Conservation (phyloP, 1,140 invertebrate species). For the Aphelinus certus region DNA sequence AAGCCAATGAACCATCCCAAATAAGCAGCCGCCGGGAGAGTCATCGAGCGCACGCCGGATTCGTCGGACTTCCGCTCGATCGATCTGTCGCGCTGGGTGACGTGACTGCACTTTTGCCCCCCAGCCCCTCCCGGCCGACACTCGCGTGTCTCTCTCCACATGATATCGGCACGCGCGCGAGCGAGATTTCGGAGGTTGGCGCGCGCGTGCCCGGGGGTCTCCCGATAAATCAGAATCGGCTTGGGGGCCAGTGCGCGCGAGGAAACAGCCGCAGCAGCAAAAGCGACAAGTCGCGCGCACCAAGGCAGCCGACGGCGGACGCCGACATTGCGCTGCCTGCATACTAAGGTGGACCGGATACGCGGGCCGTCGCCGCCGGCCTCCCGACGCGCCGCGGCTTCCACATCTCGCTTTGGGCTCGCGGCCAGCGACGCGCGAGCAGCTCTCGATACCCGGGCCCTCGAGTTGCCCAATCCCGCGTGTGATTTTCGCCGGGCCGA, state of each 20-base stretch:
- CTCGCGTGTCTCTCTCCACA: too few relatives aligned
- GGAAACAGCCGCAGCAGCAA: conserved; percentile 4
- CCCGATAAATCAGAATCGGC: conserved; percentile 3
- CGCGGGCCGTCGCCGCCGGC: neutral
- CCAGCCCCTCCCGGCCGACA: too few relatives aligned
- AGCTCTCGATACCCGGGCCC: too few relatives aligned
- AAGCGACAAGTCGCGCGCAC: neutral
- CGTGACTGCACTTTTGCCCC: neutral
- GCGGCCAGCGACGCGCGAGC: neutral
- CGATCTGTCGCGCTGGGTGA: conserved; percentile 42
- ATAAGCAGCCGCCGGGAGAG: neutral
- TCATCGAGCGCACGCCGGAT: neutral
- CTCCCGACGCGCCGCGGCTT: neutral
- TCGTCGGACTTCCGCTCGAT: conserved; percentile 3
- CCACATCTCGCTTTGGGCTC: conserved; percentile 20
- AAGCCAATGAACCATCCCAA: too few relatives aligned
- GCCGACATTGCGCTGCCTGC: conserved; percentile 39
- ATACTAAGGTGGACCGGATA: conserved; percentile 39
- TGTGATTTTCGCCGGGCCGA: too few relatives aligned
- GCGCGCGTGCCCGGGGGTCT: neutral
- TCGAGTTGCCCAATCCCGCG: too few relatives aligned
- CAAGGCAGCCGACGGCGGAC: conserved; percentile 33
- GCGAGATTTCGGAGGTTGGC: neutral
- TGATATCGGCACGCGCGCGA: too few relatives aligned
- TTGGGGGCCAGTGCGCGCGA: conserved; percentile 2